A percentile compares a stretch with the other conserved stretches of the same genome.
Evolutionary conservation across 2,113 vertebrate genomes (phyloP).

Genomic region (Macquaria australasica): DNA sequence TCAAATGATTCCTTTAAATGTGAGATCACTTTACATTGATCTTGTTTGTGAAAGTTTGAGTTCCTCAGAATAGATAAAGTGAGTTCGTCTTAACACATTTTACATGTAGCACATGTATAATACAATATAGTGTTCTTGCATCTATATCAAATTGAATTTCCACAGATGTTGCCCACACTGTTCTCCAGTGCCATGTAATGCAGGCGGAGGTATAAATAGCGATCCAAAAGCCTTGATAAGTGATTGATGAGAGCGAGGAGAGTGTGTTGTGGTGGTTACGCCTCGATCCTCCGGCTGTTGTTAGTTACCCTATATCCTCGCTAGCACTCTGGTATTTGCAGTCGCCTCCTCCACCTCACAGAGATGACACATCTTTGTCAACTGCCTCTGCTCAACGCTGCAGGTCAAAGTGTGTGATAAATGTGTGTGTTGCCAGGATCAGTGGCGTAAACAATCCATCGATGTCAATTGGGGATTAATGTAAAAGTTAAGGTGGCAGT

Average conservation of each 20-base stretch:
- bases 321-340: constrained; percentile 73
- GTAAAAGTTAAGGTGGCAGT: constrained; percentile 57
- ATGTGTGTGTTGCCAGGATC: constrained; percentile 43
- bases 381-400: constrained; percentile 8
- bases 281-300: constrained; percentile 75
- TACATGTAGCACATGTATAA: background rate
- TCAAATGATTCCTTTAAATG: background rate
- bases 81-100: background rate
- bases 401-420: constrained; percentile 36
- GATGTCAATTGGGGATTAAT: constrained; percentile 67
- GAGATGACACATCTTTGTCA: constrained; percentile 52
- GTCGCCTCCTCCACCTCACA: constrained; percentile 37
- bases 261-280: constrained; percentile 71
- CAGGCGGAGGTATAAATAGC: constrained; percentile 79
- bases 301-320: constrained; percentile 70
- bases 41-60: background rate
- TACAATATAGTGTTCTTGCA: background rate
- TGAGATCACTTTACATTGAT: background rate
- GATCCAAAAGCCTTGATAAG: constrained; percentile 71
- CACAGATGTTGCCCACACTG: constrained; percentile 53
- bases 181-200: constrained; percentile 56
- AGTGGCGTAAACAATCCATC: constrained; percentile 46
- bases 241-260: constrained; percentile 77
- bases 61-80: background rate
- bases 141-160: constrained; percentile 51